Conservation (phyloP, 2,113 vertebrate genomes). For the Oreamnos americanus region DNA sequence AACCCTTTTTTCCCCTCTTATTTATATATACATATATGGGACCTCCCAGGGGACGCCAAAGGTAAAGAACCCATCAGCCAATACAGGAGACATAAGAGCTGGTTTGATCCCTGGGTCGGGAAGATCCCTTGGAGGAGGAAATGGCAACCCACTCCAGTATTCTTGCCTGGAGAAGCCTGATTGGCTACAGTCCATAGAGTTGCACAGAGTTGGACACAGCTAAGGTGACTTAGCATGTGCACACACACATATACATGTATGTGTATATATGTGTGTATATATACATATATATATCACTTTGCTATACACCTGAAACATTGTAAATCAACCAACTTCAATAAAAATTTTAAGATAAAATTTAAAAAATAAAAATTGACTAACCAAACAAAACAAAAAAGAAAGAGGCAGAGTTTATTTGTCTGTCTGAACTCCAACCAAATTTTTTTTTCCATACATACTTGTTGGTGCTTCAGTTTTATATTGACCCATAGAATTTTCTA, state of each 20-base stretch:
- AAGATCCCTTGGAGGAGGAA: not conserved
- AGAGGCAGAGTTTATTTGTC: not conserved
- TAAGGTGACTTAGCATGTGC: not conserved
- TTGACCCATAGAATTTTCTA: not conserved
- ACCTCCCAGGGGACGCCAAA: not conserved
- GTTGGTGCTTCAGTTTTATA: not conserved
- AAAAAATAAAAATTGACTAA: not conserved
- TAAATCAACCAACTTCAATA: not conserved
- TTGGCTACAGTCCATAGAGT: not conserved
- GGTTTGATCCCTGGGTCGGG: accelerated
- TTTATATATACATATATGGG: not conserved
- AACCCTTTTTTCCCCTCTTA: not conserved
- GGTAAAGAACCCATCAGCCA: not conserved
- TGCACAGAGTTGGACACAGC: not conserved
- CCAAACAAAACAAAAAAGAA: not conserved
- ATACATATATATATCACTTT: not conserved
- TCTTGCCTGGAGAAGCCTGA: not conserved
- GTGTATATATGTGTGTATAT: not conserved
- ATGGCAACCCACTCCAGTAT: not conserved
- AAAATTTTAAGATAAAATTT: not conserved
- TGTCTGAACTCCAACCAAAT: not conserved
- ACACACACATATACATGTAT: not conserved
- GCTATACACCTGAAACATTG: not conserved
- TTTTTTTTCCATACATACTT: not conserved
- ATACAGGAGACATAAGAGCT: not conserved